Conservation (phyloP, 2,113 vertebrate species). For the Cebidichthys violaceus region DNA sequence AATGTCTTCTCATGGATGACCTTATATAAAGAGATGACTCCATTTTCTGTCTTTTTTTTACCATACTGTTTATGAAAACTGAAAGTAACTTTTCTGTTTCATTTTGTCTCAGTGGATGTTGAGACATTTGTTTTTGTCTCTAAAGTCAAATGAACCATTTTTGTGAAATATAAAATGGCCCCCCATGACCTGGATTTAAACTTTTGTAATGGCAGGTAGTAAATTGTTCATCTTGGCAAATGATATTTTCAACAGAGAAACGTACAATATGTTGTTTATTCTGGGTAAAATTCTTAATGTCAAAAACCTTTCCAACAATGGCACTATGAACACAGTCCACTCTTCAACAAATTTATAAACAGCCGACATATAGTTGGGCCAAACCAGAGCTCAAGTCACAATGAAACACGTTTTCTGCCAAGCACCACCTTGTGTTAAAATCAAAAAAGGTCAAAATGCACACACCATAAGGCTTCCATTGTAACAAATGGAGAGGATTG, state of each 20-base stretch:
- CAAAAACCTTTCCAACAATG: constrained; percentile 30
- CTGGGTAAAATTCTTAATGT: constrained; percentile 8
- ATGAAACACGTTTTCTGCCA: constrained; percentile 72
- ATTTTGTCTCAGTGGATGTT: constrained; percentile 32
- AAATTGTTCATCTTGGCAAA: not conserved
- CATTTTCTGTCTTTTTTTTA: constrained; percentile 30
- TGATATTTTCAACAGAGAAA: not conserved
- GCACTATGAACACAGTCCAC: constrained; percentile 12
- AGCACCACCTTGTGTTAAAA: constrained; percentile 73
- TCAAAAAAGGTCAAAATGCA: constrained; percentile 71
- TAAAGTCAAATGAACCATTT: not conserved
- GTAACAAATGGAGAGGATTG: constrained; percentile 66
- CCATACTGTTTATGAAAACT: constrained; percentile 44
- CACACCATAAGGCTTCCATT: constrained; percentile 71
- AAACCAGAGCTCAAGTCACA: constrained; percentile 60
- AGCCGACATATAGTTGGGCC: constrained; percentile 67
- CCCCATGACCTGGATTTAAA: not conserved
- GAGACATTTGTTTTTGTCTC: constrained; percentile 31
- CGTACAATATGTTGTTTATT: constrained; percentile 22
- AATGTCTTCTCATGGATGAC: constrained; percentile 30
- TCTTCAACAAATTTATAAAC: constrained; percentile 54
- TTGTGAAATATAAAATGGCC: constrained; percentile 7
- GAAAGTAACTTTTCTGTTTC: constrained; percentile 26
- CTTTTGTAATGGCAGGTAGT: not conserved
- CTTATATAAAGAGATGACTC: constrained; percentile 53